phyloP scores from a whole-genome alignment of 1,140 invertebrate genomes.

The Oreohelix idahoensis region DNA sequence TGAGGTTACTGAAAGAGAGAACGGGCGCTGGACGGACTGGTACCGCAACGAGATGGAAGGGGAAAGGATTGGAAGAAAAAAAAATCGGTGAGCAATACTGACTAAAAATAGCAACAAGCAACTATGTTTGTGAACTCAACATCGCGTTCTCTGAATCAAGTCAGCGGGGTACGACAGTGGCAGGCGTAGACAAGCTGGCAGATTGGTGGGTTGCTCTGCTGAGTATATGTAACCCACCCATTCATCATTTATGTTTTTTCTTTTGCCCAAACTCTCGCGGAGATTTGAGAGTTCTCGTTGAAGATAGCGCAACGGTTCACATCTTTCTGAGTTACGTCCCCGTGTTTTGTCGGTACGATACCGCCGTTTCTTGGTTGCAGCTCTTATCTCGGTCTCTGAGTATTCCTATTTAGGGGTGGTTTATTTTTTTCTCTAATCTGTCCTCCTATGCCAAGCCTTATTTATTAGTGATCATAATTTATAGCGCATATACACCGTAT shows the following conservation, averaged over 20 bases:
- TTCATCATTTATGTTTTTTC: not conserved
- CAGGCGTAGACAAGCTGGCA: conserved; percentile 8
- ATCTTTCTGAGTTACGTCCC: too few species aligned
- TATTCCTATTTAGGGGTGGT: too few species aligned
- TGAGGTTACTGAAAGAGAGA: not conserved
- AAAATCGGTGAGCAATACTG: not conserved
- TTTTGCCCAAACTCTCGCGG: not conserved
- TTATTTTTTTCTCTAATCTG: too few species aligned
- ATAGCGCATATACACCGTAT: too few species aligned
- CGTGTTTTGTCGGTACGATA: too few species aligned
- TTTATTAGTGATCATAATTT: too few species aligned
- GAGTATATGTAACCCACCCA: not conserved
- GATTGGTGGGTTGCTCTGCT: not conserved
- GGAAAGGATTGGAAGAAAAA: not conserved
- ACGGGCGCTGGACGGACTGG: not conserved
- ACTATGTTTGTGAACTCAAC: not conserved
- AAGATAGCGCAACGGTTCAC: too few species aligned
- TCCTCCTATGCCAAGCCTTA: too few species aligned
- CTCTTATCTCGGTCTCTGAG: too few species aligned
- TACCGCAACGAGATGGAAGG: not conserved
- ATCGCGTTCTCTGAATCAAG: not conserved
- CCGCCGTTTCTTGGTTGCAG: too few species aligned
- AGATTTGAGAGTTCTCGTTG: not conserved
- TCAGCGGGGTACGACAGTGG: not conserved
- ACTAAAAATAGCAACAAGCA: conserved; percentile 9